Evolutionary conservation across 1,140 invertebrate genomes (phyloP).

Genomic region (Trichonephila inaurata): DNA sequence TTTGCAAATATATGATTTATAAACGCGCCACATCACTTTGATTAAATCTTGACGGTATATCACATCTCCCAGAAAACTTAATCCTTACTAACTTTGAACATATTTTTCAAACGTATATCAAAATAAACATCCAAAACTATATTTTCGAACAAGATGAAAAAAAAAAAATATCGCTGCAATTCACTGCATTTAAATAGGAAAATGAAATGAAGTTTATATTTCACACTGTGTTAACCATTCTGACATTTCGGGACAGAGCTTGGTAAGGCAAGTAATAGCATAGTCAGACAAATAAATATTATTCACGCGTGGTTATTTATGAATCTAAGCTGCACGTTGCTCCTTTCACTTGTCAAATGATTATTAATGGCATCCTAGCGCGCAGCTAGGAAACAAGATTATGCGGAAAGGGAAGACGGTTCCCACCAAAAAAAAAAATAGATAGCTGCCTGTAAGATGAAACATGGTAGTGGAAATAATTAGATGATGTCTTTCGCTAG

Average conservation of each 20-base stretch:
- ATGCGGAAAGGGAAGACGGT: neutral
- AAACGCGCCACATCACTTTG: too few species aligned
- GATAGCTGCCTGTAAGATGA: neutral
- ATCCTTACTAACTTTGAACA: too few species aligned
- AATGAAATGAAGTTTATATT: neutral
- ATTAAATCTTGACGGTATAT: too few species aligned
- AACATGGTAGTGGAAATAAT: conserved; percentile 9
- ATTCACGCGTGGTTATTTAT: conserved; percentile 30
- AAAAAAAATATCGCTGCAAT: too few species aligned
- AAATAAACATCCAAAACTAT: too few species aligned
- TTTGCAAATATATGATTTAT: too few species aligned
- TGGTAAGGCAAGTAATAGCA: conserved; percentile 6
- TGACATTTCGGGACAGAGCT: neutral
- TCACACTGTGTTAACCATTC: neutral
- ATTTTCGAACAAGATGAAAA: too few species aligned
- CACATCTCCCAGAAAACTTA: too few species aligned
- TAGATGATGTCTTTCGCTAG: neutral
- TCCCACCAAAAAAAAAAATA: neutral
- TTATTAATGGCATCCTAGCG: neutral
- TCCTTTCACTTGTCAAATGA: conserved; percentile 33
- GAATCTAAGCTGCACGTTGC: neutral
- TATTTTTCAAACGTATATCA: too few species aligned
- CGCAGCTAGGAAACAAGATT: neutral
- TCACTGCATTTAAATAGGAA: too few species aligned
- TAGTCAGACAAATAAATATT: conserved; percentile 31